Conservation (phyloP, 1,140 invertebrate species). For the Lordiphosa mommai region DNA sequence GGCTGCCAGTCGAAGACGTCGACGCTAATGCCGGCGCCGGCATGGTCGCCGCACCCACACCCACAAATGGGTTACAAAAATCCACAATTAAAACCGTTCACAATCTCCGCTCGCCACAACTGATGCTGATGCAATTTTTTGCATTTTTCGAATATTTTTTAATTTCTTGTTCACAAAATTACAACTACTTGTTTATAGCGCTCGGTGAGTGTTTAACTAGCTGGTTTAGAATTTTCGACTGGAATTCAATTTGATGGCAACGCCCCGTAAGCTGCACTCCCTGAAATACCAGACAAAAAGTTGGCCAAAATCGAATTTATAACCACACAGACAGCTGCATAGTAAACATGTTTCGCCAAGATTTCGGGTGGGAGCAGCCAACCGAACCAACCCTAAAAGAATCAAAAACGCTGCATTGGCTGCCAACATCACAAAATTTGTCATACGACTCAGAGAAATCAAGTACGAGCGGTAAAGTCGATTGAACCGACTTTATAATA, state of each 20-base stretch:
- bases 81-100: constrained; percentile 72
- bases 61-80: constrained; percentile 60
- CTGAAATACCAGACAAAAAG: constrained; percentile 31
- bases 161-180: constrained; percentile 54
- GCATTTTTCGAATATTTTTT: constrained; percentile 66
- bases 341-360: constrained; percentile 50
- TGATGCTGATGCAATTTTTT: constrained; percentile 65
- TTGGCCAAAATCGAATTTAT: constrained; percentile 23
- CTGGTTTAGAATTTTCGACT: constrained; percentile 40
- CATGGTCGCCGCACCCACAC: constrained; percentile 56
- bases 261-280: constrained; percentile 31
- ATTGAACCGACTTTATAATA: too few relatives aligned
- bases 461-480: too few relatives aligned
- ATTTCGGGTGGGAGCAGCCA: constrained; percentile 14
- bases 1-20: neutral
- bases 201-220: constrained; percentile 1
- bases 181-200: constrained; percentile 25
- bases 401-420: constrained; percentile 4
- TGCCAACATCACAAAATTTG: too few relatives aligned
- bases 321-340: constrained; percentile 45
- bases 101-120: constrained; percentile 31
- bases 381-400: constrained; percentile 48
- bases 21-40: neutral
- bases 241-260: constrained; percentile 54
- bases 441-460: too few relatives aligned